Evolutionary conservation across 1,140 invertebrate species (phyloP).

Genomic region (Polypedilum pembai): DNA sequence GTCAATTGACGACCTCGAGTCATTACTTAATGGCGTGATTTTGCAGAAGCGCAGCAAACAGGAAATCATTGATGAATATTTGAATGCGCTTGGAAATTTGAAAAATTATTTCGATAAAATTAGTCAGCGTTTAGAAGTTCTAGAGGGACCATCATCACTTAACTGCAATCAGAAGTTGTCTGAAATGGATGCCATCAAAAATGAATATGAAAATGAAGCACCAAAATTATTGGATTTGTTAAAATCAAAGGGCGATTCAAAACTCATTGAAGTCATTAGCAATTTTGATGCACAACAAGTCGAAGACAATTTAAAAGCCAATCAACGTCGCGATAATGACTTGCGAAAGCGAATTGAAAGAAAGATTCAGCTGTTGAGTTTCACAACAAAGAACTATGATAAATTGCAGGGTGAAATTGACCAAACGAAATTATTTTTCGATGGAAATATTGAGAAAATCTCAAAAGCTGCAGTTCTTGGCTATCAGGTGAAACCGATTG

Average conservation of each 20-base stretch:
- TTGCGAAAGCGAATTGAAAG: slow-evolving; percentile 73
- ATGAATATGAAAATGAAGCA: slow-evolving; percentile 61
- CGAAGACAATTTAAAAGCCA: slow-evolving; percentile 77
- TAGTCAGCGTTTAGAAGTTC: slow-evolving; percentile 66
- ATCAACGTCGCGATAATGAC: slow-evolving; percentile 75
- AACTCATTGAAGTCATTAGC: slow-evolving; percentile 71
- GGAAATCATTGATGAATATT: slow-evolving; percentile 68
- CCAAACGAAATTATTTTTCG: slow-evolving; percentile 70
- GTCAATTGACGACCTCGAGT: slow-evolving; percentile 60
- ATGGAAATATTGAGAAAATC: slow-evolving; percentile 61
- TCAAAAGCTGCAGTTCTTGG: slow-evolving; percentile 59
- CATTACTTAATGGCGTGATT: slow-evolving; percentile 61
- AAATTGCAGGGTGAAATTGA: slow-evolving; percentile 65
- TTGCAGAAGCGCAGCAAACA: slow-evolving; percentile 67
- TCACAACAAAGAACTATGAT: slow-evolving; percentile 70
- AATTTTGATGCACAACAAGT: slow-evolving; percentile 84
- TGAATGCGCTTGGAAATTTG: slow-evolving; percentile 62
- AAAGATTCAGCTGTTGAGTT: slow-evolving; percentile 71
- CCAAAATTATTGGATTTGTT: slow-evolving; percentile 59
- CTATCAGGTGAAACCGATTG: slow-evolving; percentile 64
- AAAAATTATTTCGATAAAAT: slow-evolving; percentile 73
- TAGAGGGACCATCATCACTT: slow-evolving; percentile 74
- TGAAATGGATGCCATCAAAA: slow-evolving; percentile 57
- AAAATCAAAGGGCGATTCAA: slow-evolving; percentile 52
- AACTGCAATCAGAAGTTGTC: slow-evolving; percentile 72